Evolutionary conservation across 1,140 invertebrate genomes (phyloP).

Genomic region (Stenopsyche tienmushanensis): DNA sequence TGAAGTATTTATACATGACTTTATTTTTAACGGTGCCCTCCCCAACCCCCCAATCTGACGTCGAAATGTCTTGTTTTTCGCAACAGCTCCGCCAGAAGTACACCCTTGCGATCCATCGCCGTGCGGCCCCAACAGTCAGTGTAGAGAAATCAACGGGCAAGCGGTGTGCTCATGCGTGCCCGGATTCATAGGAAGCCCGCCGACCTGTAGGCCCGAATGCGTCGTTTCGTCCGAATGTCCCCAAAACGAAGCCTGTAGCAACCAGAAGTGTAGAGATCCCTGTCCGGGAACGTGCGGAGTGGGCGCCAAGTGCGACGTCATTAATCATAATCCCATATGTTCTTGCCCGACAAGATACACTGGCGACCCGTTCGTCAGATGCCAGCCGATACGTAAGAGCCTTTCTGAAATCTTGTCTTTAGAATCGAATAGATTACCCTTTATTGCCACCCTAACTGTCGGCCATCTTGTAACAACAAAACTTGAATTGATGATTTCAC

Average conservation of each 20-base stretch:
- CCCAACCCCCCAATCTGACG: constrained; percentile 53
- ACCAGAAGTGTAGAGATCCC: constrained; percentile 64
- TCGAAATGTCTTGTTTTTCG: constrained; percentile 16
- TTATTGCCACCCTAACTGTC: no score
- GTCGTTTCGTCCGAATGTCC: constrained; percentile 63
- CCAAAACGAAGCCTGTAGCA: constrained; percentile 61
- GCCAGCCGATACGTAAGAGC: constrained; percentile 49
- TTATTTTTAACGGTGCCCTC: no score
- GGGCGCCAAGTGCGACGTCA: constrained; percentile 61
- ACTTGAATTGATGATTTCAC: constrained; percentile 40
- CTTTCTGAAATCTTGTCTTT: background rate
- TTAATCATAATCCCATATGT: constrained; percentile 65
- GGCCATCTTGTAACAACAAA: no score
- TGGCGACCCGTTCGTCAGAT: constrained; percentile 64
- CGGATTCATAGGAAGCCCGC: constrained; percentile 64
- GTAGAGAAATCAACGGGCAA: constrained; percentile 58
- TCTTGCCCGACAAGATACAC: constrained; percentile 59
- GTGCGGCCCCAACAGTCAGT: constrained; percentile 66
- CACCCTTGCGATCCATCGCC: constrained; percentile 68
- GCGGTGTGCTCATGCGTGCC: constrained; percentile 63
- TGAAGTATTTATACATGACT: background rate
- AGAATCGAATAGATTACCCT: constrained; percentile 21
- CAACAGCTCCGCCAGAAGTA: constrained; percentile 27
- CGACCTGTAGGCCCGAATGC: constrained; percentile 65
- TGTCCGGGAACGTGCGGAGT: constrained; percentile 65